Base-by-base conservation (phyloP, 64 coral and sea anemone genomes). In the Cladopsammia gracilis region DNA sequence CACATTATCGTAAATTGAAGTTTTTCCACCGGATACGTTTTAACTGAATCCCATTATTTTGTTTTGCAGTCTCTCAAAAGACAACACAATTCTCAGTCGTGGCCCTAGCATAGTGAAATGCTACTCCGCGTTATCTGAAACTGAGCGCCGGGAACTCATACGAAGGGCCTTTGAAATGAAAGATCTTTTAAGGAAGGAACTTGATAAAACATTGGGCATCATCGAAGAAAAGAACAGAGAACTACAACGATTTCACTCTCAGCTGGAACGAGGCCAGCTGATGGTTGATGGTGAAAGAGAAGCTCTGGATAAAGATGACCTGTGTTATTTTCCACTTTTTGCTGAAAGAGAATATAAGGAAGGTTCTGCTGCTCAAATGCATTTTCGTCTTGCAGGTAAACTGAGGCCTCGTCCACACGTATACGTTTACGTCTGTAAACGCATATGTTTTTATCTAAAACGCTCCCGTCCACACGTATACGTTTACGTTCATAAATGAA, bases 141-240 rank as follows among this genome's bases (percentile, higher is more conserved):
- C 92, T 10, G 95, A 96, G 75, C 80, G 95, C 43, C 88, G 92
- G 44, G 95, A 96, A 16, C 95, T 96, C 26, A 96, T 96, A 4
- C 72, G 95, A 20, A 73, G 90, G 34, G 95, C 95, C n/a, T 96
- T 96, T 93, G 95, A 96, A 52, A 80, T 96, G n/a, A 96, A 96
- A 73, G 88, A 96, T 59, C 50, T 96, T 12, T 65, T 96, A 20
- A 96, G 93, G 49, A 92, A 93, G 25, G 95, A 96, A 72, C 86
- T 96, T 0, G 73, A 96, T 9, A 70, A 92, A 79, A 90, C 95
- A 18, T 58, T 89, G 7, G 62, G 61, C 58, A 84, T 96, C 71
- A 96, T 96, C 85, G 95, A 78, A 43, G 86, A 96, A 62, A 96
- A 96, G 54, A 96, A 96, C 79, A 93, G 75, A 67, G 86, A 89